Conservation (phyloP, 2,888 invertebrate genomes). For the Heteromyza rotundicornis region DNA sequence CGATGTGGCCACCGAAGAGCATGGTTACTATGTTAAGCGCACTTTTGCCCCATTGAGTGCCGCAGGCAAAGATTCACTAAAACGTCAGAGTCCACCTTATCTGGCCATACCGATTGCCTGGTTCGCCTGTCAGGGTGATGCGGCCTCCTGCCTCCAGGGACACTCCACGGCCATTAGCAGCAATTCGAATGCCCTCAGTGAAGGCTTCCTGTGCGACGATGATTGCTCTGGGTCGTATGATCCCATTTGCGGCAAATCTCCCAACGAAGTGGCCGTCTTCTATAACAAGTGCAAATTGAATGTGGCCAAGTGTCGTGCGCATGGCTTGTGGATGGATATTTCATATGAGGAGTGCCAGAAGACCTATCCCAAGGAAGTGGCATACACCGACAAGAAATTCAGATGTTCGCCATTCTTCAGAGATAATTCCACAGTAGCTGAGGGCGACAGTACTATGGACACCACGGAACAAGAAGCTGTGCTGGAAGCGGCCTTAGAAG, state of each 20-base stretch:
- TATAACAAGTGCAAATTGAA: conserved; percentile 53
- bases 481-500: conserved; percentile 24
- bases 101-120: conserved; percentile 54
- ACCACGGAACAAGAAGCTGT: conserved; percentile 19
- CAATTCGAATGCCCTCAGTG: conserved; percentile 39
- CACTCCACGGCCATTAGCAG: conserved; percentile 45
- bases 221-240: conserved; percentile 49
- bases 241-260: conserved; percentile 50
- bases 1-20: conserved; percentile 49
- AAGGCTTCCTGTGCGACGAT: conserved; percentile 53
- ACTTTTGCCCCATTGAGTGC: conserved; percentile 41
- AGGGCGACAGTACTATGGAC: neutral
- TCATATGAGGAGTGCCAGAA: conserved; percentile 45
- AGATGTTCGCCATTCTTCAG: conserved; percentile 46
- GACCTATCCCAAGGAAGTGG: conserved; percentile 46
- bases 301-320: conserved; percentile 55
- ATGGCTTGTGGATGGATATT: conserved; percentile 49
- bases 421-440: conserved; percentile 7
- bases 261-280: conserved; percentile 50
- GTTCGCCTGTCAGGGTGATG: conserved; percentile 39
- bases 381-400: conserved; percentile 51
- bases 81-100: conserved; percentile 46
- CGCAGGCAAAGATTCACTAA: conserved; percentile 10
- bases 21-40: conserved; percentile 55
- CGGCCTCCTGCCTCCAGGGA: conserved; percentile 35